A percentile compares a stretch with the other conserved stretches of the same genome.
Conservation (phyloP, 1,140 invertebrate genomes). For the Achroia grisella region DNA sequence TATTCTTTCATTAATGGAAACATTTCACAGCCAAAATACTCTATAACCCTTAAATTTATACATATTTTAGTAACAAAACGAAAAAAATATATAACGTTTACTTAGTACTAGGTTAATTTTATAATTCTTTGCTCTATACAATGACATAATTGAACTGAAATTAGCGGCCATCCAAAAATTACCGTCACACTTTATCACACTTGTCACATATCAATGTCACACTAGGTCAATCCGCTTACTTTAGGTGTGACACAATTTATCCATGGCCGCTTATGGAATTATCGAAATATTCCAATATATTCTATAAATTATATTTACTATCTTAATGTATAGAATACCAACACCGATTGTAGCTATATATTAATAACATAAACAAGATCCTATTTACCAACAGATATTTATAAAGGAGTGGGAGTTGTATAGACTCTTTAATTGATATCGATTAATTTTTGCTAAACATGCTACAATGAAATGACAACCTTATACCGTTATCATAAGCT, state of each 20-base stretch:
- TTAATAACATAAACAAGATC: neutral
- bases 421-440: no score
- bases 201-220: no score
- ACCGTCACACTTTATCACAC: no score
- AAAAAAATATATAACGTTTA: neutral
- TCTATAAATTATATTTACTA: neutral
- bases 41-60: slow-evolving; percentile 6
- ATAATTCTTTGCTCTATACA: neutral
- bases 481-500: no score
- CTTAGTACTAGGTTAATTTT: slow-evolving; percentile 4
- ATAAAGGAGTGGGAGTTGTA: no score
- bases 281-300: no score
- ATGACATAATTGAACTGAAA: slow-evolving; percentile 3
- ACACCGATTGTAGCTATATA: neutral
- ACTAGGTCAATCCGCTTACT: no score
- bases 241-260: neutral
- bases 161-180: no score
- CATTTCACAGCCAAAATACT: slow-evolving; percentile 30
- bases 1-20: slow-evolving; percentile 18
- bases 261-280: slow-evolving; percentile 4
- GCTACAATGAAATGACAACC: no score
- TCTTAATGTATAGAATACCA: neutral
- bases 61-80: slow-evolving; percentile 1
- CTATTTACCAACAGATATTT: no score
- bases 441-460: no score